Base-by-base conservation (phyloP, 2,888 invertebrate genomes). In the Megalurothrips usitatus region DNA sequence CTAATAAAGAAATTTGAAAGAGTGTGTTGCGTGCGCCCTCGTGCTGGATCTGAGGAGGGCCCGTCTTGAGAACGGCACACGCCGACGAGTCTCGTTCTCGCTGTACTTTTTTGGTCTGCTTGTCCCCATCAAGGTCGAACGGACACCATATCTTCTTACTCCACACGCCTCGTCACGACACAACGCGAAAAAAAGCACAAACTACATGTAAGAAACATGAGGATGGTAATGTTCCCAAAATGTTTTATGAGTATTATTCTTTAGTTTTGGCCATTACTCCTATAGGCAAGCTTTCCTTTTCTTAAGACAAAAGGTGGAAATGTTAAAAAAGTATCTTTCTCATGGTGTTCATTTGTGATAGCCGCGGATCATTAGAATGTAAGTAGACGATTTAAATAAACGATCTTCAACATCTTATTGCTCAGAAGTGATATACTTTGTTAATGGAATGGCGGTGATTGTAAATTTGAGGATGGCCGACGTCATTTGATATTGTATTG, bases 301-400 rank as follows among this genome's bases (percentile, higher is more conserved):
- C 26, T 75, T 26, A 75, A 75, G 12, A 23, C 26, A 75, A 75
- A n/a, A 12, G 68, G 58, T 58, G 17, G 58, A 58, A 19, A 58
- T 58, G 17, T 58, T 58, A 58, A 58, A 17, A n/a, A 10, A 58
- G n/a, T 58, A 26, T 75, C 68, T 75, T 75, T 75, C 68, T 75
- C 68, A 75, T 75, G 68, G 68, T 75, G 68, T 75, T 75, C 68
- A 75, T 75, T 75, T 75, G 68, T 75, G 68, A 75, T 75, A 75
- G 68, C 68, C 68, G 68, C 68, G 68, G 68, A 75, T 75, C 68
- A 75, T 75, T 75, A 75, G 68, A 26, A 26, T 75, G 68, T 75
- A 75, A 75, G 68, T 75, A 75, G 68, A 75, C 12, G 26, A 75
- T 75, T 75, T 26, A 26, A 26, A 26, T 75, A 75, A 75, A 75